These are phyloP conservation scores for Maconellicoccus hirsutus DNA, from an alignment of 1,140 invertebrate species.

Conservation along the genomic window DNA sequence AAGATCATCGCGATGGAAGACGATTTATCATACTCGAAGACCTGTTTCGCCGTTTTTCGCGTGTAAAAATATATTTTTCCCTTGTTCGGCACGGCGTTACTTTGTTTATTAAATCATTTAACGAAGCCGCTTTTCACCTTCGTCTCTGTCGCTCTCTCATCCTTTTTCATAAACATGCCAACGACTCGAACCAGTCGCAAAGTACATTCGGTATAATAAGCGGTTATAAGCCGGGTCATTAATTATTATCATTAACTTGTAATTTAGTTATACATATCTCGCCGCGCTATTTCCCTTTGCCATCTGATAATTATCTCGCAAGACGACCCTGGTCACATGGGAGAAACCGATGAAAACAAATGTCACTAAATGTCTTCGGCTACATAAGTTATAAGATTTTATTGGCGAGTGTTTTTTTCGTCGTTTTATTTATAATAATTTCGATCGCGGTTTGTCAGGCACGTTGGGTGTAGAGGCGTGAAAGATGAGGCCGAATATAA, in stretches of 20 bases:
- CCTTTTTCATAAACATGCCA: not conserved
- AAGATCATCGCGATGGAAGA: no score
- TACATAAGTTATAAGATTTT: not conserved
- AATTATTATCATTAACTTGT: not conserved
- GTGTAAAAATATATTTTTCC: no score
- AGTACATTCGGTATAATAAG: not conserved
- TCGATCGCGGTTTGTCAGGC: no score
- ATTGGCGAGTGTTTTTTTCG: not conserved
- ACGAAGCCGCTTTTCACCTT: not conserved
- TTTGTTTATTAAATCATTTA: constrained; percentile 6
- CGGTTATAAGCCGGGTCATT: constrained; percentile 2
- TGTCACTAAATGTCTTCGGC: not conserved
- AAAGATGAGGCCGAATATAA: not conserved
- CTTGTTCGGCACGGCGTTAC: not conserved
- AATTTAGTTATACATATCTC: not conserved
- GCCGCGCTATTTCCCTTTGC: not conserved
- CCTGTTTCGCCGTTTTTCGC: no score
- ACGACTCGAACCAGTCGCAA: not conserved
- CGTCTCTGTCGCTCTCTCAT: not conserved
- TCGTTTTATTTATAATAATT: no score
- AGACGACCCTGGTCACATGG: not conserved
- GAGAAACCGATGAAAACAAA: constrained; percentile 8
- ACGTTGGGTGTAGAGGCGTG: no score
- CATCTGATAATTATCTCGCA: not conserved
- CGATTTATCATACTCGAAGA: no score